phyloP scores from a whole-genome alignment of 2,113 vertebrate species.

The Eulemur macaco region DNA sequence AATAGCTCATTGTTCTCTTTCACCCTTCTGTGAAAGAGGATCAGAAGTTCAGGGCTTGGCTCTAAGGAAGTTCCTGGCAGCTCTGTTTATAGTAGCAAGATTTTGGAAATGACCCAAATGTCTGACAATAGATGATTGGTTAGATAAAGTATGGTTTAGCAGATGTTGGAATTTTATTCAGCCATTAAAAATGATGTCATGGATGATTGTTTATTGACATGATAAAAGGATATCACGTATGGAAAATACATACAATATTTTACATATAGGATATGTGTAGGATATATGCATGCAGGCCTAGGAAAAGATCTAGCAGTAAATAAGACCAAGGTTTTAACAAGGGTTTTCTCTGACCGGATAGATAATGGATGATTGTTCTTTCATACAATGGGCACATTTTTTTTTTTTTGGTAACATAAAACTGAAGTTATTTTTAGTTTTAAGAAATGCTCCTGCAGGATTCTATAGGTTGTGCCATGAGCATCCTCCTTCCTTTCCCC shows the following conservation, averaged over 20 bases:
- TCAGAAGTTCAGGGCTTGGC: conserved; percentile 19
- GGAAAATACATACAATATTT: background rate
- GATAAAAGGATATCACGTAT: background rate
- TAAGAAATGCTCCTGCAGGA: background rate
- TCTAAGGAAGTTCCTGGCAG: conserved; percentile 58
- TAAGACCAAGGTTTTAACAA: background rate
- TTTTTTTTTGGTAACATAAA: background rate
- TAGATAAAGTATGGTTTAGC: conserved; percentile 51
- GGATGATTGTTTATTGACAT: conserved; percentile 20
- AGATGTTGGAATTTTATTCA: conserved; percentile 50
- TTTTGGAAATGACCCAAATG: conserved; percentile 39
- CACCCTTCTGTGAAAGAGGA: conserved; percentile 46
- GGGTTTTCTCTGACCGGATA: background rate
- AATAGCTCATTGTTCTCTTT: conserved; percentile 48
- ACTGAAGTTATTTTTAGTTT: background rate
- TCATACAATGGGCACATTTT: background rate
- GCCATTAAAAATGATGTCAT: conserved; percentile 54
- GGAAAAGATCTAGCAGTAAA: background rate
- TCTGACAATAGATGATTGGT: conserved; percentile 34
- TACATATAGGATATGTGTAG: background rate
- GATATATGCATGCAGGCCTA: background rate
- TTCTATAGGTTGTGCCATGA: background rate
- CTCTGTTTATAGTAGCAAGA: conserved; percentile 49
- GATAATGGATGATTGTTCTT: background rate
- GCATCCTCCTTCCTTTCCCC: background rate